A percentile compares a stretch with the other conserved stretches of the same genome.
These are phyloP conservation scores for Ceyx margarethae DNA, from an alignment of 2,113 vertebrate species.

Conservation along the genomic window DNA sequence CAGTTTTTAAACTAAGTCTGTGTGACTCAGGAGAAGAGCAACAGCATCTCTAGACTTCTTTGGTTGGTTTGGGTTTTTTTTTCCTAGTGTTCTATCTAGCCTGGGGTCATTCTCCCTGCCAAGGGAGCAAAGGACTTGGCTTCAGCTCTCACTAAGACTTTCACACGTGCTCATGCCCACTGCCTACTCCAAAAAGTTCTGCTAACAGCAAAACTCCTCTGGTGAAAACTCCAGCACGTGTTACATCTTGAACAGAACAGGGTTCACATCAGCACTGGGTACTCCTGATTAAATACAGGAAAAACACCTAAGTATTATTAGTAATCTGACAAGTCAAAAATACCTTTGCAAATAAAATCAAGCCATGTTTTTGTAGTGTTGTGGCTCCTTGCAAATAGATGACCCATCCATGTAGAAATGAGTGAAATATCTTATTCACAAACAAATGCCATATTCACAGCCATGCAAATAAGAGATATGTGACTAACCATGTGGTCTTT, in stretches of 20 bases:
- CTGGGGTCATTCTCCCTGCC: conserved; percentile 9
- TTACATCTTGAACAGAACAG: background rate
- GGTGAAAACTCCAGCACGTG: background rate
- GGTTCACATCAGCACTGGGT: background rate
- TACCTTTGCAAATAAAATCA: background rate
- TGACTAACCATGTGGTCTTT: background rate
- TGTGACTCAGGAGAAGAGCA: conserved; percentile 2
- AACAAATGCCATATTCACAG: background rate
- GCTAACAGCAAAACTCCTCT: background rate
- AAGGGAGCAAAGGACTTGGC: conserved; percentile 16
- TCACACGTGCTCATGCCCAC: background rate
- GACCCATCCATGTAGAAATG: background rate
- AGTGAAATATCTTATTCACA: background rate
- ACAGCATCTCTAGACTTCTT: background rate
- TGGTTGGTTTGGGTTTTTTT: background rate
- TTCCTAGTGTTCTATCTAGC: background rate
- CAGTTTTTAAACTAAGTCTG: background rate
- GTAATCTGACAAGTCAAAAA: background rate
- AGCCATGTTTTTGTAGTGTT: background rate
- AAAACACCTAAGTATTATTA: background rate
- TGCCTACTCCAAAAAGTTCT: background rate
- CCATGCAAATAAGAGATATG: background rate
- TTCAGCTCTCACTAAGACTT: background rate
- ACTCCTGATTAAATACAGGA: background rate
- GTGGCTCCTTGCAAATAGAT: background rate